Conservation (phyloP, 2,113 vertebrate species). For the Sturnira hondurensis region DNA sequence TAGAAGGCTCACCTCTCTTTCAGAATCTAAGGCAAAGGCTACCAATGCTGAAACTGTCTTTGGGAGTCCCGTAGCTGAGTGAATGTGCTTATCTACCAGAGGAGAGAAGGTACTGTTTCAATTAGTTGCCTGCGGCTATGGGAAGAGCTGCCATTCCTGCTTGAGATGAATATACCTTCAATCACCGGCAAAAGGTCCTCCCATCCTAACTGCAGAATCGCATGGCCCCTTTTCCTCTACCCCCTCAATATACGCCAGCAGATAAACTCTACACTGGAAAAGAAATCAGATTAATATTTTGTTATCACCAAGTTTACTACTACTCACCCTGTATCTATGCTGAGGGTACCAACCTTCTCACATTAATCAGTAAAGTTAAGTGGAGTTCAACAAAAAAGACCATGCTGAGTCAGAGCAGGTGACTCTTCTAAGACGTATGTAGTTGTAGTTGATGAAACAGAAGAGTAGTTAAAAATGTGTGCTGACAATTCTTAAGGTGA, state of each 20-base stretch:
- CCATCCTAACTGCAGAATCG: not conserved
- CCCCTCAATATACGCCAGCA: not conserved
- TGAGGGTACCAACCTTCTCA: not conserved
- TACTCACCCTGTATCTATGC: not conserved
- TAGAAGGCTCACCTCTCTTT: not conserved
- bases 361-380: not conserved
- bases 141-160: not conserved
- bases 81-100: not conserved
- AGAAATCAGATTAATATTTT: not conserved
- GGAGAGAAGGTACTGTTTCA: not conserved
- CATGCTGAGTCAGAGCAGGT: not conserved
- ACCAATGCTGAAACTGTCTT: not conserved
- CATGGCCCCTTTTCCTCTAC: not conserved
- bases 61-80: not conserved
- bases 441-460: not conserved
- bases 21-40: not conserved
- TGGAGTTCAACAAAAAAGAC: not conserved
- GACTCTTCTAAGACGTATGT: not conserved
- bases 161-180: not conserved
- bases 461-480: not conserved
- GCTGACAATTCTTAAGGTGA: not conserved
- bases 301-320: not conserved
- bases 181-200: not conserved
- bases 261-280: not conserved
- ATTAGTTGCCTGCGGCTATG: not conserved